Evolutionary conservation across 2,797 vertebrate genomes (phyloP), one percentile per base, ranked within the genome.

Genomic region (Uromys caudimaculatus): DNA sequence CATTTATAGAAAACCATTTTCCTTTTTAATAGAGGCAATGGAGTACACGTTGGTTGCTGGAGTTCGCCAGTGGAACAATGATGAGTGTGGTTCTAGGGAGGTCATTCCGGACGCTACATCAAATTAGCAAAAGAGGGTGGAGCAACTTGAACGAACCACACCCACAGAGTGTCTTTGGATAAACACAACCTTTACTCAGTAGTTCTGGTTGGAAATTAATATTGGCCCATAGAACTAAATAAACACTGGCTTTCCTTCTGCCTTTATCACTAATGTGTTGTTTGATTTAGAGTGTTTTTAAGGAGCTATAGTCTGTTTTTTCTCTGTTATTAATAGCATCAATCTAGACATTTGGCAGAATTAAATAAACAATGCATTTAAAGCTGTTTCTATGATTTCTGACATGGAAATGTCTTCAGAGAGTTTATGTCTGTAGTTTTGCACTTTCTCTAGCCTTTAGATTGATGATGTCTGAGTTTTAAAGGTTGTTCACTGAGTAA

Each of bases 251-350:
- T 83, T 78, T 83, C 88, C 50, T 38, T 90, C 58, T 81, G 84
- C 58, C 4, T 88, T 6, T 82, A 47, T 24, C 35, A 89, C 19
- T 85, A 78, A 95, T 38, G 50, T 89, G 16, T 8, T 90, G n/a
- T 60, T 94, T 88, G 52, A 93, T 73, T 85, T 82, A 78, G 19
- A 86, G 16, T 47, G 81, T 21, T 94, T n/a, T 88, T 76, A 90
- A 90, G 52, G 60, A 27, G 35, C 76, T 81, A 88, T 47, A 81
- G 56, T 84, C 38, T 3, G 71, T 47, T 38, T 54, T n/a, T 3
- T 76, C 67, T 78, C 4, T 83, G 67, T 81, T 89, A 75, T 56
- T 89, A 89, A 82, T 82, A 69, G 86, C 73, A 69, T 71, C 52
- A 93, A 62, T 1, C 38, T 60, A 89, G 60, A 2, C n/a, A 3